phyloP scores from a whole-genome alignment of 2,888 invertebrate species.

The Alsophila aescularia region DNA sequence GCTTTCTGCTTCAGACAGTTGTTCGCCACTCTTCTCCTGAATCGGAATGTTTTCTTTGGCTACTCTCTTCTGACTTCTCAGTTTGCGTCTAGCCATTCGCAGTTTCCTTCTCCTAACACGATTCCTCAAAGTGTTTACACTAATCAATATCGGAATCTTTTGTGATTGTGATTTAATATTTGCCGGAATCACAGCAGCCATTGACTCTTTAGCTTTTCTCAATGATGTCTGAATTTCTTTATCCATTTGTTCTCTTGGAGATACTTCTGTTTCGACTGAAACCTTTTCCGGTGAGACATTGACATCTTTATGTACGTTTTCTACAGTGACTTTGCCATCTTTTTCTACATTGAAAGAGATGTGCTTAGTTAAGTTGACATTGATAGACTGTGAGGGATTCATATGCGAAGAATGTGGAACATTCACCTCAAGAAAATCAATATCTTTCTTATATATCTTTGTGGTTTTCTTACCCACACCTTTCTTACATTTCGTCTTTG shows the following conservation, averaged over 20 bases:
- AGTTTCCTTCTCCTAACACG: slow-evolving; percentile 58
- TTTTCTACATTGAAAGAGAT: slow-evolving; percentile 78
- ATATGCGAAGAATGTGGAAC: slow-evolving; percentile 56
- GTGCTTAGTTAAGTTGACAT: slow-evolving; percentile 76
- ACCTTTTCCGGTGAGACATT: slow-evolving; percentile 61
- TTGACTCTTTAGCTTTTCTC: slow-evolving; percentile 42
- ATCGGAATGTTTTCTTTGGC: slow-evolving; percentile 50
- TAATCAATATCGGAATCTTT: slow-evolving; percentile 65
- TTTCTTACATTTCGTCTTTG: slow-evolving; percentile 61
- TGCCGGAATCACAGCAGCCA: slow-evolving; percentile 35
- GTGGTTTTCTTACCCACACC: slow-evolving; percentile 61
- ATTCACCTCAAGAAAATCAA: slow-evolving; percentile 70
- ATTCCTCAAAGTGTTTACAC: slow-evolving; percentile 65
- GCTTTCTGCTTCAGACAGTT: slow-evolving; percentile 85
- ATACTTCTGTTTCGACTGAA: slow-evolving; percentile 43
- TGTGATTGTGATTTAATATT: slow-evolving; percentile 44
- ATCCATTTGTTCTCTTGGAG: slow-evolving; percentile 51
- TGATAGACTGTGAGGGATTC: slow-evolving; percentile 61
- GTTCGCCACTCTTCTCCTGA: slow-evolving; percentile 64
- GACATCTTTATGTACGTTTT: slow-evolving; percentile 58
- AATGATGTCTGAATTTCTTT: slow-evolving; percentile 75
- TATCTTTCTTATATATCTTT: slow-evolving; percentile 70
- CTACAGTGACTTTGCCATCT: slow-evolving; percentile 64
- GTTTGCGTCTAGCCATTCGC: slow-evolving; percentile 50
- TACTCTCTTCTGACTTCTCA: slow-evolving; percentile 47